These are phyloP conservation scores for Tautogolabrus adspersus DNA, from an alignment of 2,113 vertebrate species.

Conservation along the genomic window DNA sequence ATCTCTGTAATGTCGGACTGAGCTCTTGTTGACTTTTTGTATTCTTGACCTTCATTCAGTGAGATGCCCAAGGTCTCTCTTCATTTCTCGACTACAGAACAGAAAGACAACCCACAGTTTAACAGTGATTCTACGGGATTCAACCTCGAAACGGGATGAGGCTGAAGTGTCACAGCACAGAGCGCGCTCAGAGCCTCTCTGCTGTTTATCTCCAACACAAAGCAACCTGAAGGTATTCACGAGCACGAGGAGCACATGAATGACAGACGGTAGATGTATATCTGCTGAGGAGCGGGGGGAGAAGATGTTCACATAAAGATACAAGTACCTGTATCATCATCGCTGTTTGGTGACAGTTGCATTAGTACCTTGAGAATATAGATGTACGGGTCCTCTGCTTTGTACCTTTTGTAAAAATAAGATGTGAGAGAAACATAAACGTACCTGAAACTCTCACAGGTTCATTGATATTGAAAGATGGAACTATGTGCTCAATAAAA, in stretches of 20 bases:
- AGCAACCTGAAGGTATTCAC: not conserved
- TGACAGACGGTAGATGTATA: not conserved
- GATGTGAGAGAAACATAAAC: too few relatives aligned
- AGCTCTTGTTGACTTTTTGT: not conserved
- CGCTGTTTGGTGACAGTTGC: too few relatives aligned
- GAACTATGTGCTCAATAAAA: too few relatives aligned
- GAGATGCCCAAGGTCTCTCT: not conserved
- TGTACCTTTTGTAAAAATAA: too few relatives aligned
- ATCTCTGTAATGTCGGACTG: too few relatives aligned
- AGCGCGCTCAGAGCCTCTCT: not conserved
- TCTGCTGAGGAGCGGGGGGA: not conserved
- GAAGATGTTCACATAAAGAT: not conserved
- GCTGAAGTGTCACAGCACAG: not conserved
- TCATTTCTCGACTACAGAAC: not conserved
- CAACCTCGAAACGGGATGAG: slow-evolving; percentile 18
- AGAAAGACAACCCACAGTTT: not conserved
- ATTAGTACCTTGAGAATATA: too few relatives aligned
- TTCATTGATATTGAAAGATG: too few relatives aligned
- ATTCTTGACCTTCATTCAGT: too few relatives aligned
- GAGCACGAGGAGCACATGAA: not conserved
- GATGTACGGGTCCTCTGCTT: too few relatives aligned
- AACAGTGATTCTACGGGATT: slow-evolving; percentile 1
- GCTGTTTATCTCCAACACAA: slow-evolving; percentile 2
- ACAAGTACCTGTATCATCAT: too few relatives aligned
- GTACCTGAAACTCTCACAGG: too few relatives aligned